Base-by-base conservation (phyloP, 2,888 invertebrate genomes). In the Lissocephala sabroskyi region DNA sequence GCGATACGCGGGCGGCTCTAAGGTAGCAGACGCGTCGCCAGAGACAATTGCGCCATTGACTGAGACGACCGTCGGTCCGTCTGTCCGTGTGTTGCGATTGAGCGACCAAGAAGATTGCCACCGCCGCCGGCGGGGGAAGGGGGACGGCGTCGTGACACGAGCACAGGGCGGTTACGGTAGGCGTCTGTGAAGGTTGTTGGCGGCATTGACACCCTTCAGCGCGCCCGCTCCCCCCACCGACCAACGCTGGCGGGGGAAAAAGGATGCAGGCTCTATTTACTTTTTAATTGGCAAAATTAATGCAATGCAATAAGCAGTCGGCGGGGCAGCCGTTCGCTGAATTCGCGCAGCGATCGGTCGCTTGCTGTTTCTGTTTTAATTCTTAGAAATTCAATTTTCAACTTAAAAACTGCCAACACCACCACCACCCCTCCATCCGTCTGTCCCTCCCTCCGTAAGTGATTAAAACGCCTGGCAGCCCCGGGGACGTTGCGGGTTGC, bases 371-470 rank as follows among this genome's bases (percentile, higher is more conserved):
- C 16, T 56, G 51, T 62, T 56, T 29, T 54, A 70, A 75, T 76
- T 76, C 76, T 76, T 53, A 74, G 76, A 76, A 76, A 79, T 76
- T 79, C 74, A 76, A 76, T 76, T 74, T 74, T 70, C 65, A 74
- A 70, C 59, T 62, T 62, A 60, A 76, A 62, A 76, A 61, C 39
- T n/a, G n/a, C n/a, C n/a, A n/a, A n/a, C n/a, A n/a, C n/a, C n/a
- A 56, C 62, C 62, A 49, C 44, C 59, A 60, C 52, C 44, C 52
- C 30, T 32, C 50, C 37, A 57, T 49, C 28, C 47, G 45, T 16
- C 35, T 16, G 35, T 16, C 16, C 10, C 55, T 41, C 45, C 45
- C 61, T 53, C 73, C 46, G 61, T 66, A 76, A 76, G 66, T 77
- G 75, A 77, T 77, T 74, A 77, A 71, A 62, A n/a, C n/a, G n/a